Evolutionary conservation across 1,140 invertebrate species (phyloP).

Genomic region (Bombus difficillimus): DNA sequence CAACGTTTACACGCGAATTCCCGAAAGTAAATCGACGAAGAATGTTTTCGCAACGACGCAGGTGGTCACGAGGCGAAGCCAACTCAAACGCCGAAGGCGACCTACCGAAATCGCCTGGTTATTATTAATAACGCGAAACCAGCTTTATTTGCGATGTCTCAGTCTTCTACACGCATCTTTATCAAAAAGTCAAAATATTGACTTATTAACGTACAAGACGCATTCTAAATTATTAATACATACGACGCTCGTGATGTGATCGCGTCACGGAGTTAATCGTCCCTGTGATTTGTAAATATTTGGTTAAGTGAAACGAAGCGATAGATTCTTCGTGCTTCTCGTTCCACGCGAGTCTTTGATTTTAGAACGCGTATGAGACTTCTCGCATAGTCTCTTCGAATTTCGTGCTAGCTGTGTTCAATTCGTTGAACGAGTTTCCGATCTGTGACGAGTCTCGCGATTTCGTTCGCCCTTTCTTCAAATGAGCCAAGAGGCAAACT

Average conservation of each 20-base stretch:
- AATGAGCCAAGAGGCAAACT: neutral
- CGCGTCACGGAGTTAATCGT: conserved; percentile 8
- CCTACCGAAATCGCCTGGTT: conserved; percentile 57
- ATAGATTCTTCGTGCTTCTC: neutral
- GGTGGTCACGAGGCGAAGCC: conserved; percentile 71
- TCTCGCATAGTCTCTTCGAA: neutral
- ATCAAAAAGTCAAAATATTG: neutral
- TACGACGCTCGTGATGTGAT: neutral
- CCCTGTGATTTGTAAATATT: neutral
- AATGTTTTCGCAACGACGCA: conserved; percentile 79
- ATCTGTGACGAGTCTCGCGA: too few species aligned
- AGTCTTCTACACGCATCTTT: conserved; percentile 52
- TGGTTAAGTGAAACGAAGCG: neutral
- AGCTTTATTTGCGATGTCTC: conserved; percentile 70
- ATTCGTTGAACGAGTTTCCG: too few species aligned
- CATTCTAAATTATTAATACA: neutral
- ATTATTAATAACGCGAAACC: conserved; percentile 75
- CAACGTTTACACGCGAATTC: conserved; percentile 80
- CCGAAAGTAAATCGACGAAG: conserved; percentile 80
- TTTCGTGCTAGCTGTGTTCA: neutral
- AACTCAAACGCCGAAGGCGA: conserved; percentile 72
- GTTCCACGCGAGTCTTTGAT: neutral
- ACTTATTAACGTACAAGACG: neutral
- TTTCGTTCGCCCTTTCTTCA: too few species aligned
- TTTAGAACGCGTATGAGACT: neutral